Base-by-base conservation (phyloP, 2,113 vertebrate genomes). In the Narcine bancroftii region DNA sequence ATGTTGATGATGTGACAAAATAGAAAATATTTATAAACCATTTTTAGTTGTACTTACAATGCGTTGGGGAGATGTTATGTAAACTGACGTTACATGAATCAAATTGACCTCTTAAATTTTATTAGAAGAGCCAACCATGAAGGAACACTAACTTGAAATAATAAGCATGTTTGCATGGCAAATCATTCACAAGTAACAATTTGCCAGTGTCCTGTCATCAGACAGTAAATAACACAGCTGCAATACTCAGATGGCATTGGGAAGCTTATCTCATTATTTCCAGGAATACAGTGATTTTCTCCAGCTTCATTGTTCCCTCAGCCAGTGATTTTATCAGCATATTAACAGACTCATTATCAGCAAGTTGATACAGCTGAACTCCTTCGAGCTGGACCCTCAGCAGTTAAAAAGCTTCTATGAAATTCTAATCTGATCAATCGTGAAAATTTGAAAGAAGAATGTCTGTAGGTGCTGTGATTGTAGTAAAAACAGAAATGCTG, bases 271-370 rank as follows among this genome's bases (percentile, higher is more conserved):
- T 69, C 63, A 91, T 69, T 69, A 91, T 91, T 91, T 69, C 87
- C 87, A 91, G 87, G 29, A 91, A 69, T 91, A 36, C 29, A 66
- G 63, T 45, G 87, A 91, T 91, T 91, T 91, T 91, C 63, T 91
- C 19, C 39, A 29, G 39, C 39, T 42, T 91, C 87, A 69, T 69
- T 91, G 87, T 69, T 69, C 87, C 63, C 87, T 2, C 26, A 91
- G 39, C 63, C 45, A 42, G 10, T 69, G 63, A 91, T 91, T 91
- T 91, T 66, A 91, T 91, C 87, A 39, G 39, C 87, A 69, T 63
- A 91, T 91, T 91, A 91, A 63, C 87, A 91, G 63, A 29, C 63
- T 91, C 87, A 91, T 91, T 91, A 91, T 91, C 87, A 91, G 60
- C 87, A 45, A 3, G 36, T 89, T 89, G 39, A 63, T 45, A 69